Conservation (phyloP, 1,140 invertebrate species). For the Aradophagus sp. region DNA sequence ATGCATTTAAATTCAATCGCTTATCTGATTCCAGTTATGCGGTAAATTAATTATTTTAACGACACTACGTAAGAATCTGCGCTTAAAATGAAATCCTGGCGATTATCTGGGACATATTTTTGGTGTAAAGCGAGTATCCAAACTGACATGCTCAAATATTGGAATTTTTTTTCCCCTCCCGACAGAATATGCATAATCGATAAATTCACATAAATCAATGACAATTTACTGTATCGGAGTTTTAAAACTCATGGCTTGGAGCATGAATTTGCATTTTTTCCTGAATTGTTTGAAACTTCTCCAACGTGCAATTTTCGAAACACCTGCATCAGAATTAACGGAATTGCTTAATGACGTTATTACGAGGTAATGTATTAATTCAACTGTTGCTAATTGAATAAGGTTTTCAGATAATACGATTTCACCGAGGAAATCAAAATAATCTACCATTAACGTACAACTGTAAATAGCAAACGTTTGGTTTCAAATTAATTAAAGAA, state of each 20-base stretch:
- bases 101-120: conserved; percentile 37
- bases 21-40: conserved; percentile 36
- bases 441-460: too few relatives aligned
- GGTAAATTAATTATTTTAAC: conserved; percentile 49
- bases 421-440: too few relatives aligned
- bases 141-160: conserved; percentile 41
- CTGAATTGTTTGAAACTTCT: conserved; percentile 15
- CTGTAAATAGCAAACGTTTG: too few relatives aligned
- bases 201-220: conserved; percentile 22
- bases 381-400: too few relatives aligned
- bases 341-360: conserved; percentile 12
- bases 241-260: conserved; percentile 3
- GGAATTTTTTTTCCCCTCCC: conserved; percentile 35
- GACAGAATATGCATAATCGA: conserved; percentile 38
- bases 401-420: too few relatives aligned
- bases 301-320: conserved; percentile 15
- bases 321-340: conserved; percentile 23
- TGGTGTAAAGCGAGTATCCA: conserved; percentile 32
- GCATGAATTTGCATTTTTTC: background rate
- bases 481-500: too few relatives aligned
- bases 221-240: conserved; percentile 1
- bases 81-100: conserved; percentile 31
- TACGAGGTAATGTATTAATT: conserved; percentile 10
- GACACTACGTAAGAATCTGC: conserved; percentile 23
- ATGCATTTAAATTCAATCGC: conserved; percentile 42